These are phyloP conservation scores for Drosophila sechellia DNA, from an alignment of 1,140 invertebrate genomes.

Conservation along the genomic window DNA sequence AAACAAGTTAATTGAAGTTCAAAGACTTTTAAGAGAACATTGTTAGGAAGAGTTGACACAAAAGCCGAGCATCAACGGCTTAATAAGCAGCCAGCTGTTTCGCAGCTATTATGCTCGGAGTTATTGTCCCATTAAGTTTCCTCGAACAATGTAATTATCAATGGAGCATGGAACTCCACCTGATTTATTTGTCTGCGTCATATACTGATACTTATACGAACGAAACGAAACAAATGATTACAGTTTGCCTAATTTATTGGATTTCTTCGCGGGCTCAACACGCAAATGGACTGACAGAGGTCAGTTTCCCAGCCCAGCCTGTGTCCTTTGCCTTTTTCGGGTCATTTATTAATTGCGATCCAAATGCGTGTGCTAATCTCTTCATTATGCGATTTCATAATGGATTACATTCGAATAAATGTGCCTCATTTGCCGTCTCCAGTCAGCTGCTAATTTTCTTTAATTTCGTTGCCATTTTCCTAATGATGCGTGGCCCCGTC, in stretches of 20 bases:
- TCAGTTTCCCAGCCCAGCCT: background rate
- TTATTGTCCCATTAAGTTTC: conserved; percentile 19
- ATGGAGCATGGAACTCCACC: conserved; percentile 14
- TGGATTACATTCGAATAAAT: conserved; percentile 83
- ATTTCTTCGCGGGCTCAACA: conserved; percentile 49
- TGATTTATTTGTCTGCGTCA: conserved; percentile 60
- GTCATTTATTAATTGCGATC: conserved; percentile 79
- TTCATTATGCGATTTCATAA: conserved; percentile 83
- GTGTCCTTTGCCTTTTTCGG: conserved; percentile 32
- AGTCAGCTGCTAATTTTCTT: conserved; percentile 66
- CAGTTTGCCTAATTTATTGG: conserved; percentile 74
- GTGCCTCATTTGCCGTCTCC: conserved; percentile 64
- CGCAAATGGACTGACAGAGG: conserved; percentile 45
- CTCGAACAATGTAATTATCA: conserved; percentile 21
- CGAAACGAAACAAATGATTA: conserved; percentile 66
- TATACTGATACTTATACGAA: conserved; percentile 13
- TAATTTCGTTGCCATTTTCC: conserved; percentile 75
- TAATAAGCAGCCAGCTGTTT: conserved; percentile 59
- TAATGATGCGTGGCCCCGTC: conserved; percentile 61
- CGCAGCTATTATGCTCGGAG: conserved; percentile 25
- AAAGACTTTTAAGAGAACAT: conserved; percentile 58
- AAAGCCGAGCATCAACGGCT: conserved; percentile 62
- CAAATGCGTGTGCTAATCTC: conserved; percentile 75
- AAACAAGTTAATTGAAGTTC: conserved; percentile 77
- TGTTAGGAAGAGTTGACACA: conserved; percentile 54